Percentiles rank a stretch among this genome's conserved stretches.
phyloP scores from a whole-genome alignment of 2,113 vertebrate genomes.

The Meriones unguiculatus region DNA sequence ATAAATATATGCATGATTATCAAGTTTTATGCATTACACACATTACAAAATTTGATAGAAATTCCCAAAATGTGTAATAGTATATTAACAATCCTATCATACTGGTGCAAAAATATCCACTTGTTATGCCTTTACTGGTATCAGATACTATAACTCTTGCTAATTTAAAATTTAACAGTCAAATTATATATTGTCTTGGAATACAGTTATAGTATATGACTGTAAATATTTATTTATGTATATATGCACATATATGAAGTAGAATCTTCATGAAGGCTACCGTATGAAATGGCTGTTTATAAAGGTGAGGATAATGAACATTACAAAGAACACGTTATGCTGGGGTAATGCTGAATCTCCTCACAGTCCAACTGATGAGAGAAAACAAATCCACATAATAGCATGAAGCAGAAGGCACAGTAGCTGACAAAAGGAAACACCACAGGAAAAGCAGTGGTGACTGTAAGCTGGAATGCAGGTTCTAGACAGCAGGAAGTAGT shows the following conservation, averaged over 20 bases:
- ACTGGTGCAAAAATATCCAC: not conserved
- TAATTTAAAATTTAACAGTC: not conserved
- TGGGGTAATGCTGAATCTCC: not conserved
- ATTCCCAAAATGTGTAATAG: not conserved
- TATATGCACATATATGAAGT: not conserved
- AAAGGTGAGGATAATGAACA: not conserved
- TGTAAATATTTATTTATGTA: not conserved
- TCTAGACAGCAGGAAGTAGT: not conserved
- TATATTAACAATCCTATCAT: not conserved
- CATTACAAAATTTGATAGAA: constrained; percentile 40
- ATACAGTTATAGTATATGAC: not conserved
- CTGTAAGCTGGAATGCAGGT: not conserved
- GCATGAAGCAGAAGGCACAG: not conserved
- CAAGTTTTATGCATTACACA: not conserved
- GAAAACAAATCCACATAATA: not conserved
- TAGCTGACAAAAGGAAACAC: not conserved
- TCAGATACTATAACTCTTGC: not conserved
- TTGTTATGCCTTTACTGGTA: not conserved
- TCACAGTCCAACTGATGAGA: not conserved
- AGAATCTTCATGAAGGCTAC: not conserved
- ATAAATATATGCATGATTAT: not conserved
- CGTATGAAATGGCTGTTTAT: not conserved
- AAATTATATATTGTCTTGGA: not conserved
- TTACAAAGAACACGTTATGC: not conserved
- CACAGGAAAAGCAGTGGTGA: not conserved